Percentiles rank a stretch among this genome's conserved stretches.
Evolutionary conservation across 2,888 invertebrate species (phyloP).

Genomic region (Cetonia aurata): DNA sequence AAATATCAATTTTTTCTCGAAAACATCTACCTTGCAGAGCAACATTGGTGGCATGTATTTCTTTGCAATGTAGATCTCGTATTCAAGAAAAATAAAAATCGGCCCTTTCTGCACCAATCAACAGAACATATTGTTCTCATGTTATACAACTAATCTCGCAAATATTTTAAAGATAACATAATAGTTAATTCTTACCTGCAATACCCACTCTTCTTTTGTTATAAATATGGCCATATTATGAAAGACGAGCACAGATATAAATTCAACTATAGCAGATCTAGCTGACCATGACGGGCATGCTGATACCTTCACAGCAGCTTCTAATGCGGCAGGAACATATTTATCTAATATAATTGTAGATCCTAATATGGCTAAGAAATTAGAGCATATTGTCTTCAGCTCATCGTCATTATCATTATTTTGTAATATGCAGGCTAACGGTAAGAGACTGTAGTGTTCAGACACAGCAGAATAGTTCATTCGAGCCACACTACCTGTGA

Average conservation of each 20-base stretch:
- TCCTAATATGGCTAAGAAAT: constrained; percentile 77
- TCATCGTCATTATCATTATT: constrained; percentile 82
- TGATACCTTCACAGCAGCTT: constrained; percentile 68
- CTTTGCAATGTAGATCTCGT: too few relatives aligned
- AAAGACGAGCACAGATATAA: constrained; percentile 79
- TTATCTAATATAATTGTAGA: constrained; percentile 72
- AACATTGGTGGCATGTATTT: too few relatives aligned
- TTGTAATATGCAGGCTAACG: constrained; percentile 79
- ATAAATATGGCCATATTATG: constrained; percentile 74
- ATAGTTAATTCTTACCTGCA: constrained; percentile 62
- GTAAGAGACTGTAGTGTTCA: constrained; percentile 73
- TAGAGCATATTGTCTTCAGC: constrained; percentile 75
- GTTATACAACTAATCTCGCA: too few relatives aligned
- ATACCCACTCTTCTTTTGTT: constrained; percentile 39
- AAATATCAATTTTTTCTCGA: too few relatives aligned
- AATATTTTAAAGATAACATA: not conserved
- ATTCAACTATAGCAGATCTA: constrained; percentile 75
- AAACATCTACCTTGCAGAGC: too few relatives aligned
- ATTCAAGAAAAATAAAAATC: too few relatives aligned
- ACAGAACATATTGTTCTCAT: too few relatives aligned
- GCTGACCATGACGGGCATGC: constrained; percentile 76
- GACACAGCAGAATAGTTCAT: constrained; percentile 65
- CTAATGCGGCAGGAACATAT: constrained; percentile 73
- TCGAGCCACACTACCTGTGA: constrained; percentile 58
- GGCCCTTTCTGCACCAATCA: too few relatives aligned